Evolutionary conservation across 2,888 invertebrate genomes (phyloP).

Genomic region (Gandaritis pyraliata): DNA sequence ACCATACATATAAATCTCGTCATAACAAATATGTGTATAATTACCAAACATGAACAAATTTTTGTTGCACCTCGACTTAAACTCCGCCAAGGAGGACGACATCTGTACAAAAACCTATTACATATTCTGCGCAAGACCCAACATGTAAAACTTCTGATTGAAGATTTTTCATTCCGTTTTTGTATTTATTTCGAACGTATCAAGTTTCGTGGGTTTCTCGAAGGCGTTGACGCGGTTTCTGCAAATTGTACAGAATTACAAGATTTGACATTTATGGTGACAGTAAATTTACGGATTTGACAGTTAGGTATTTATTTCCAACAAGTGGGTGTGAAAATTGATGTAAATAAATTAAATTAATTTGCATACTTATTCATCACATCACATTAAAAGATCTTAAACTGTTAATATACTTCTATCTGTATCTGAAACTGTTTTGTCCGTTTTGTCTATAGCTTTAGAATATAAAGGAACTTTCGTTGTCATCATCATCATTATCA

Average conservation of each 20-base stretch:
- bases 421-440: too few relatives aligned
- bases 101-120: too few relatives aligned
- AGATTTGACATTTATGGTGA: slow-evolving; percentile 4
- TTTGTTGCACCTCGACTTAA: not conserved
- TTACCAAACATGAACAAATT: too few relatives aligned
- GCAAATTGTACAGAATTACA: slow-evolving; percentile 15
- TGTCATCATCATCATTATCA: too few relatives aligned
- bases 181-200: slow-evolving; percentile 21
- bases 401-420: too few relatives aligned
- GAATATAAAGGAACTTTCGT: slow-evolving; percentile 49
- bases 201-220: slow-evolving; percentile 18
- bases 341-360: slow-evolving; percentile 11
- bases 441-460: not conserved
- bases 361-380: slow-evolving; percentile 9
- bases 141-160: slow-evolving; percentile 24
- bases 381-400: not conserved
- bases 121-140: slow-evolving; percentile 9
- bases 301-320: slow-evolving; percentile 27
- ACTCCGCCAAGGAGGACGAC: too few relatives aligned
- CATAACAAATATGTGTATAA: too few relatives aligned
- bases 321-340: slow-evolving; percentile 14
- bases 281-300: slow-evolving; percentile 29
- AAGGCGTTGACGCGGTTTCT: slow-evolving; percentile 20
- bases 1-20: too few relatives aligned
- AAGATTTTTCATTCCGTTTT: slow-evolving; percentile 21